phyloP scores from a whole-genome alignment of 2,797 vertebrate species.

The Syngnathus rostellatus region DNA sequence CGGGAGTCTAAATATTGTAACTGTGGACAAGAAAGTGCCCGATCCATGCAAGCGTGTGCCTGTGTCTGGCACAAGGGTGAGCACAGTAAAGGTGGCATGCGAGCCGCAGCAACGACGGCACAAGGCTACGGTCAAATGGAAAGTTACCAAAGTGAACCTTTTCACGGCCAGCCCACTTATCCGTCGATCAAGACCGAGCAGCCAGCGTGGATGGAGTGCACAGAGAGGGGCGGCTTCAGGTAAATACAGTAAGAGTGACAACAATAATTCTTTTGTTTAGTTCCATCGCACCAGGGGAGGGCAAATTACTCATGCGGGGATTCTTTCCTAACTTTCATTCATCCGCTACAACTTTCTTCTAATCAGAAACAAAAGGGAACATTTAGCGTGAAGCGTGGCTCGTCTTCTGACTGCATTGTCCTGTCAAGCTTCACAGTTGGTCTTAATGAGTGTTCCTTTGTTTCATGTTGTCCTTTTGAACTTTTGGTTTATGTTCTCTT shows the following conservation, averaged over 20 bases:
- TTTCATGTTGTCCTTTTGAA: background rate
- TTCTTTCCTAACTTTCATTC: background rate
- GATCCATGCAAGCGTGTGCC: conserved; percentile 36
- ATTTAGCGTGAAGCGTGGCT: conserved; percentile 3
- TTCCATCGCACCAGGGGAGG: background rate
- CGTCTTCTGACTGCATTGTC: background rate
- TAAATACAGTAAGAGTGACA: conserved; percentile 17
- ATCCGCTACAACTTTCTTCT: background rate
- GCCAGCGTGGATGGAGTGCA: conserved; percentile 44
- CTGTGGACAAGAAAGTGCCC: conserved; percentile 25
- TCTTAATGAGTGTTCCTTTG: background rate
- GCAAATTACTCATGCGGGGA: background rate
- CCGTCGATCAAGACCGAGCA: conserved; percentile 53
- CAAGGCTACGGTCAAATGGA: conserved; percentile 47
- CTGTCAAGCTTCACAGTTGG: background rate
- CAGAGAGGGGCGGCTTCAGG: conserved; percentile 50
- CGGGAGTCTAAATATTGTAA: conserved; percentile 50
- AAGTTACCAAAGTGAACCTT: conserved; percentile 49
- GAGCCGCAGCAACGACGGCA: conserved; percentile 19
- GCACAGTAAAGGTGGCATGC: conserved; percentile 19
- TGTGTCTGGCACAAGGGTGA: conserved; percentile 47
- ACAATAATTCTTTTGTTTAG: background rate
- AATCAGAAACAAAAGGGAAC: conserved; percentile 13
- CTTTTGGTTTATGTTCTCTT: background rate
- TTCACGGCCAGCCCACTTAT: conserved; percentile 34